A percentile compares a stretch with the other conserved stretches of the same genome.
Evolutionary conservation across 2,113 vertebrate species (phyloP).

Genomic region (Cephalopholis sonnerati): DNA sequence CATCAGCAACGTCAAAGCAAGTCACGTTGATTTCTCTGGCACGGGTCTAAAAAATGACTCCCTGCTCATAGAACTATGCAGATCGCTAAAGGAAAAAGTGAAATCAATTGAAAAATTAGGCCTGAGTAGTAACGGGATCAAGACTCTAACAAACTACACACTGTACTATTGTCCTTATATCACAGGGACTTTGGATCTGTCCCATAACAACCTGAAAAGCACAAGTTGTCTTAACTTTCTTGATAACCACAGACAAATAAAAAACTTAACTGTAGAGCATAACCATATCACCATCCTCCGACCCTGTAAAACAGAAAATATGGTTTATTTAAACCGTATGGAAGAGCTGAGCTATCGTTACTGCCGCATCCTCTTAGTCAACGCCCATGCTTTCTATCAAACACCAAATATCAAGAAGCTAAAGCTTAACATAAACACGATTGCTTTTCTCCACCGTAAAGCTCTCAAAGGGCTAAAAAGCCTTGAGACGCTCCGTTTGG

Average conservation of each 20-base stretch:
- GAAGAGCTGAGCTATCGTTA: slow-evolving; percentile 82
- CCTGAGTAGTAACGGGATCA: slow-evolving; percentile 67
- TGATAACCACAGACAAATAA: not conserved
- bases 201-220: slow-evolving; percentile 69
- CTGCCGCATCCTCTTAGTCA: slow-evolving; percentile 84
- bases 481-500: slow-evolving; percentile 85
- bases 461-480: slow-evolving; percentile 79
- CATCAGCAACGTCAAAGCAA: slow-evolving; percentile 64
- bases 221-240: slow-evolving; percentile 67
- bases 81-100: slow-evolving; percentile 43
- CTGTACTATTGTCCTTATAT: slow-evolving; percentile 75
- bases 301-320: slow-evolving; percentile 16
- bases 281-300: slow-evolving; percentile 75
- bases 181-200: slow-evolving; percentile 78
- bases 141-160: accelerated
- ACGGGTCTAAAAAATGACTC: slow-evolving; percentile 49
- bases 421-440: slow-evolving; percentile 86
- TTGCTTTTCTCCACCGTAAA: slow-evolving; percentile 76
- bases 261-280: slow-evolving; percentile 79
- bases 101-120: slow-evolving; percentile 46
- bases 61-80: slow-evolving; percentile 66
- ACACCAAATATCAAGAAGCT: slow-evolving; percentile 76
- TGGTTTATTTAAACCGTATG: not conserved
- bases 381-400: slow-evolving; percentile 71
- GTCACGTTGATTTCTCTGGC: slow-evolving; percentile 83